Evolutionary conservation across 2,113 vertebrate species (phyloP).

Genomic region (Nicator chloris): DNA sequence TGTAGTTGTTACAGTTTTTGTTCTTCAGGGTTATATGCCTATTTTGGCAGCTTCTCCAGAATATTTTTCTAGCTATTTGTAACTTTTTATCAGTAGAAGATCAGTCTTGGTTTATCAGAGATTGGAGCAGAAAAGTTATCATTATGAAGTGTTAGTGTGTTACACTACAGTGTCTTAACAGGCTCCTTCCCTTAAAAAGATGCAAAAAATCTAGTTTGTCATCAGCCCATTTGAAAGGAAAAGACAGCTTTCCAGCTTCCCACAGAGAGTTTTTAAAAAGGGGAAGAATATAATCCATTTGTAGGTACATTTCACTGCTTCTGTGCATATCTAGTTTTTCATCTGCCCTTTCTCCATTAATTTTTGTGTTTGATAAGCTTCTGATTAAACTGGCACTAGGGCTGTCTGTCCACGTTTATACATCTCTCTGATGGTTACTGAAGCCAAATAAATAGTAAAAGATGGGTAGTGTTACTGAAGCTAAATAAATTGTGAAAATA

Average conservation of each 20-base stretch:
- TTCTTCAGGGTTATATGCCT: neutral
- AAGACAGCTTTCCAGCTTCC: neutral
- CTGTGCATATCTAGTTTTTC: neutral
- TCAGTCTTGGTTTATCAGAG: neutral
- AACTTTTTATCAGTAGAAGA: neutral
- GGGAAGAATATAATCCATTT: neutral
- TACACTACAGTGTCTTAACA: neutral
- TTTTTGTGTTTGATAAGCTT: neutral
- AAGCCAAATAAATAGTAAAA: neutral
- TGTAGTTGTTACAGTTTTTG: neutral
- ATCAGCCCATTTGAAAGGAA: neutral
- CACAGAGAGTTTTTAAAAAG: neutral
- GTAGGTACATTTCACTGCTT: neutral
- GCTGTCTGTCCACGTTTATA: neutral
- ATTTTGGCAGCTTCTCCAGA: neutral
- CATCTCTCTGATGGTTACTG: neutral
- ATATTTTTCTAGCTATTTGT: neutral
- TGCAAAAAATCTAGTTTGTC: neutral
- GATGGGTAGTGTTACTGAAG: neutral
- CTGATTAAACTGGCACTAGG: neutral
- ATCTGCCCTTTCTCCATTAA: neutral
- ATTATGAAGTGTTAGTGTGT: neutral
- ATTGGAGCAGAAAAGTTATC: neutral
- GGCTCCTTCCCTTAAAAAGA: neutral
- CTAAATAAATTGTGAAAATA: neutral